Conservation (phyloP, 2,888 invertebrate species). For the Limnephilus auricula region DNA sequence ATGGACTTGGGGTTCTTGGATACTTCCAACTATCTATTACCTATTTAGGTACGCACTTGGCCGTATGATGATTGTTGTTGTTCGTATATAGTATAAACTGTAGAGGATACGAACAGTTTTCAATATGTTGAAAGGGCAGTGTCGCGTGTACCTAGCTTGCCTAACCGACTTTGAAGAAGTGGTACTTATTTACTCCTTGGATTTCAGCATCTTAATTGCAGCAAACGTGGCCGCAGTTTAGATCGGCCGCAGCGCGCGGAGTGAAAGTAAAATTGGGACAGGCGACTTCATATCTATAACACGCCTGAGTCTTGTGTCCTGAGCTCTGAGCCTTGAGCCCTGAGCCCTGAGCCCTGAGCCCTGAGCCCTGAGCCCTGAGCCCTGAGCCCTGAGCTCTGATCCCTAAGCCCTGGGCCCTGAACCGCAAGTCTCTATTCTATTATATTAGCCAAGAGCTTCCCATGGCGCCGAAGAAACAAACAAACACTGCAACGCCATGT, state of each 20-base stretch:
- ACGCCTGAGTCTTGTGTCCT: too few relatives aligned
- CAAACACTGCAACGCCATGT: not conserved
- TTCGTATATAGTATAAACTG: too few relatives aligned
- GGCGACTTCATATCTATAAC: slow-evolving; percentile 30
- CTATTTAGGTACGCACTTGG: not conserved
- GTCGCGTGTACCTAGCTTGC: not conserved
- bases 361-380: not conserved
- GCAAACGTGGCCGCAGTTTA: slow-evolving; percentile 19
- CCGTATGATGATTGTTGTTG: not conserved
- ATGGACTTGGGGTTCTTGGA: too few relatives aligned
- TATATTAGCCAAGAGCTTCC: too few relatives aligned
- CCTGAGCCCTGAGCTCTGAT: too few relatives aligned
- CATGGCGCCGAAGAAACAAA: not conserved
- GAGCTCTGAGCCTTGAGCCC: not conserved
- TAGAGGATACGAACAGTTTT: not conserved
- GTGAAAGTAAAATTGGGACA: slow-evolving; percentile 63
- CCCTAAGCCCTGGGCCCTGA: not conserved
- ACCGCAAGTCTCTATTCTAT: too few relatives aligned
- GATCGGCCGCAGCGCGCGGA: not conserved
- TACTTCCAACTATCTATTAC: too few relatives aligned
- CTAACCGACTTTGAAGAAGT: not conserved
- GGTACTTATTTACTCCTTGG: not conserved
- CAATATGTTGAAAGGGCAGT: not conserved
- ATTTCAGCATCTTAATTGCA: slow-evolving; percentile 24
- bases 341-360: not conserved